These are phyloP conservation scores for Tanaodytes sp. DNA, from an alignment of 2,888 invertebrate genomes.

Conservation along the genomic window DNA sequence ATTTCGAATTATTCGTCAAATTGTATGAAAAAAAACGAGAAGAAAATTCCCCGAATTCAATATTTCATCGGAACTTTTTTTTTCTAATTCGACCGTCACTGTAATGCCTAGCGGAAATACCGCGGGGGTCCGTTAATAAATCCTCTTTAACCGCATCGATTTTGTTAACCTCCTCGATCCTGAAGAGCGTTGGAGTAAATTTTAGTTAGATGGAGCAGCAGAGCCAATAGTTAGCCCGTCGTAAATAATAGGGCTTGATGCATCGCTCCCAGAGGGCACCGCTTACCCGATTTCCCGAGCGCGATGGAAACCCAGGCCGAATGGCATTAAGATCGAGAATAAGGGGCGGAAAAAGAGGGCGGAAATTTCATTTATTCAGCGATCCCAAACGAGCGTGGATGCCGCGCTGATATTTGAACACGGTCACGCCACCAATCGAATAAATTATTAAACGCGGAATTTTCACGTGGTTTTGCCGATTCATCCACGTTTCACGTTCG, in stretches of 20 bases:
- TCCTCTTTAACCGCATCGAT: not conserved
- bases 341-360: constrained; percentile 13
- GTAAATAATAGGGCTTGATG: constrained; percentile 68
- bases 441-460: no score
- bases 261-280: constrained; percentile 65
- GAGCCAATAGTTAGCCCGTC: constrained; percentile 64
- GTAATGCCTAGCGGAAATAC: no score
- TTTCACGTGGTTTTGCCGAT: no score
- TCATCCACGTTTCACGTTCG: no score
- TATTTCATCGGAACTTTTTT: no score
- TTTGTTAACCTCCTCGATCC: constrained; percentile 12
- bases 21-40: no score
- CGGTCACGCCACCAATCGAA: no score
- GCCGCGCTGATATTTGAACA: not conserved
- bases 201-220: constrained; percentile 63
- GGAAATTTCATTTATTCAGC: constrained; percentile 12
- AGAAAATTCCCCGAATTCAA: no score
- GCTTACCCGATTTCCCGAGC: constrained; percentile 55
- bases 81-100: no score
- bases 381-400: not conserved
- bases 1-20: no score
- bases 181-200: constrained; percentile 62
- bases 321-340: constrained; percentile 26
- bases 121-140: no score
- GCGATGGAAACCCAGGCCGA: constrained; percentile 33